phyloP scores from a whole-genome alignment of 2,113 vertebrate genomes.

The Chlorocebus sabaeus region DNA sequence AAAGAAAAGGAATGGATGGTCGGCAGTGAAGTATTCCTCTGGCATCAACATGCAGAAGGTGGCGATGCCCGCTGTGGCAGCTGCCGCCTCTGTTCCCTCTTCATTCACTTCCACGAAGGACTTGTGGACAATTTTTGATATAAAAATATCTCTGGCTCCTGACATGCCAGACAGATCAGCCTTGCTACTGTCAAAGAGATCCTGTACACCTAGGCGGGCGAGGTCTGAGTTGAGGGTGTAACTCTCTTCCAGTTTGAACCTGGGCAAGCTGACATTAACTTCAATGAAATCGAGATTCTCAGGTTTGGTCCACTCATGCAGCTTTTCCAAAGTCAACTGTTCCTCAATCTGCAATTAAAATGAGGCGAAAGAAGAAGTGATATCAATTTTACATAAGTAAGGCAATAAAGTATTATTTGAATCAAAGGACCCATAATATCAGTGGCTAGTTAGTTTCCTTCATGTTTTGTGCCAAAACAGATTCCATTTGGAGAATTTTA shows the following conservation, averaged over 20 bases:
- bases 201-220: slow-evolving; percentile 84
- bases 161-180: slow-evolving; percentile 94
- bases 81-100: slow-evolving; percentile 94
- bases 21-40: slow-evolving; percentile 86
- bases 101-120: slow-evolving; percentile 95
- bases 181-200: slow-evolving; percentile 84
- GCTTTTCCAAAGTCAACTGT: slow-evolving; percentile 86
- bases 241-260: slow-evolving; percentile 91
- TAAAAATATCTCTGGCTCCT: slow-evolving; percentile 83
- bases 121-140: slow-evolving; percentile 92
- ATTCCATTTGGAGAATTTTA: not conserved
- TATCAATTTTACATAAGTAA: not conserved
- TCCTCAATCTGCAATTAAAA: slow-evolving; percentile 87
- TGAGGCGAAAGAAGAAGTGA: not conserved
- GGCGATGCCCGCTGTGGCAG: slow-evolving; percentile 86
- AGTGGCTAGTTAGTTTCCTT: not conserved
- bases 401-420: not conserved
- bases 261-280: slow-evolving; percentile 86
- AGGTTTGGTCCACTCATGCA: slow-evolving; percentile 89
- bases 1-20: slow-evolving; percentile 95
- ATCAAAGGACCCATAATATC: not conserved
- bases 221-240: slow-evolving; percentile 86
- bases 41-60: slow-evolving; percentile 73
- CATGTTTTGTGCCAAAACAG: not conserved
- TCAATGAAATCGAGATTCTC: slow-evolving; percentile 82